Evolutionary conservation across 2,797 vertebrate genomes (phyloP), one percentile per base, ranked within the genome.

Genomic region (Parambassis ranga): DNA sequence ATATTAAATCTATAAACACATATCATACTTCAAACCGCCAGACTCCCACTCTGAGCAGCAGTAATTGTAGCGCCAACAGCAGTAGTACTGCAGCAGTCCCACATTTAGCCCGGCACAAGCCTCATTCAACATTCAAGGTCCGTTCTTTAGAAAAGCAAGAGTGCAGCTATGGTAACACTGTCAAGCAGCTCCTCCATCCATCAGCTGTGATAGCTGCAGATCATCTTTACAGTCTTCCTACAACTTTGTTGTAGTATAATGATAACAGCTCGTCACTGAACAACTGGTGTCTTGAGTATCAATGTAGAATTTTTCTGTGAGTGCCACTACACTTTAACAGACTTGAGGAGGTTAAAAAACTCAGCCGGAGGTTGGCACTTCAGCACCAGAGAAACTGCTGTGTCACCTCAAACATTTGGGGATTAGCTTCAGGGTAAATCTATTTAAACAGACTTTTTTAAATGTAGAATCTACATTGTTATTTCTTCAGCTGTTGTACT

Each of bases 101-200:
- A 39, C 32, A 43, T 59, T 67, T 35, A 65, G 24, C 39, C 35
- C 7, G 19, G 20, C 33, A 47, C 51, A 31, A 71, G 56, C 28
- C 36, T 39, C 49, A 73, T 75, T 69, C 68, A 71, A 32, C 0
- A 4, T 48, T 81, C 79, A 81, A 81, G 77, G 82, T 71, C 74
- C 22, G 10, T 44, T 56, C 70, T 62, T 62, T 77, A 55, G 56
- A 82, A 66, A 62, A 42, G 71, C n/a, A 41, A 15, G 56, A 73
- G 52, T 43, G 58, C 42, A 5, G 64, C 67, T 55, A 55, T 63
- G 63, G 58, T 57, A 75, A 64, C 62, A 43, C 58, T 19, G 38
- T 69, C 51, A 64, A 71, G 60, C 66, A 23, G 26, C 31, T 16
- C 39, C 22, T 46, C 48, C 48, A 57, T 61, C 61, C 59, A 52